Evolutionary conservation across 2,888 invertebrate species (phyloP), one percentile per base, ranked within the genome.

Genomic region (Helobdella robusta): DNA sequence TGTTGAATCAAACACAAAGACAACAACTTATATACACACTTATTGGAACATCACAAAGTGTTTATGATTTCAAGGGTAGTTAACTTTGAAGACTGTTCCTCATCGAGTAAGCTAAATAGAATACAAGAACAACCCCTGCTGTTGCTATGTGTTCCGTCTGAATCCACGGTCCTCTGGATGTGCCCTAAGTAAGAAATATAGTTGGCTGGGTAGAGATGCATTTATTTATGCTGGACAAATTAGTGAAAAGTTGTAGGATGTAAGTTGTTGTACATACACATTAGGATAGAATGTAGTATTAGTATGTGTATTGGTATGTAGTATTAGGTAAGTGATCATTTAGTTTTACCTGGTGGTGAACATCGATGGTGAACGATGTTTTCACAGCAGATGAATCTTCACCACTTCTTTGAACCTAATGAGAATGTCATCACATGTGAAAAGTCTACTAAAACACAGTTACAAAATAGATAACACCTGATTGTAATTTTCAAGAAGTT

Each of bases 91-190:
- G 66, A 34, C 63, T 60, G 44, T 34, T 66, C 44, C 69, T 61
- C 15, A 67, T 64, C 66, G 87, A 85, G 73, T 91, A 86, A 0
- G 94, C 94, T 67, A 89, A 84, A 80, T 92, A 93, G 56, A 89
- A 89, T 11, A 93, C 85, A 20, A 88, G 78, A 68, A 87, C 83
- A 1, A 90, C 87, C 1, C 89, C 79, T 18, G 85, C 81, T 4
- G 89, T 87, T 8, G 93, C 94, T 60, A 94, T 82, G 46, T 91
- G 85, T 82, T 94, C 93, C 0, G 91, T 91, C 80, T 91, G 91
- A 64, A 94, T 84, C 87, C 89, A 89, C 2, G 91, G 91, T 0
- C 94, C 94, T 69, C 86, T 87, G 82, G 90, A 93, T 60, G 91
- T 87, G 76, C 88, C 86, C 80, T 81, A 74, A 4, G 74, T 73